A percentile compares a stretch with the other conserved stretches of the same genome.
Conservation (phyloP, 2,797 vertebrate species). For the Picus viridis region DNA sequence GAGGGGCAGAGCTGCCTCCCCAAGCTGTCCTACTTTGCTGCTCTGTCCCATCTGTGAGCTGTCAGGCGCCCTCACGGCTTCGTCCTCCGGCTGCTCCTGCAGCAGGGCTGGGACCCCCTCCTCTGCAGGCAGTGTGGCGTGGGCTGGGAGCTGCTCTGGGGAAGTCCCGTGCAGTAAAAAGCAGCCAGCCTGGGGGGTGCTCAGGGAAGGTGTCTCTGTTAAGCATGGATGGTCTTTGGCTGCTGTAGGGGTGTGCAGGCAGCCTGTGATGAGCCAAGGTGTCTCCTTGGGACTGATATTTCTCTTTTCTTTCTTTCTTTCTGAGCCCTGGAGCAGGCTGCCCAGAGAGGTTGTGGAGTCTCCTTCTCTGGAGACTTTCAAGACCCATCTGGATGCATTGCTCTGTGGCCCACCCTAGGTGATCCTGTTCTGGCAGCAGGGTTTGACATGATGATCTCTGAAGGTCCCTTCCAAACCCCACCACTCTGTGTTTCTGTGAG, state of each 20-base stretch:
- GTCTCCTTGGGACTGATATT: background rate
- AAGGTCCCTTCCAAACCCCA: too few relatives aligned
- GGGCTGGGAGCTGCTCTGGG: background rate
- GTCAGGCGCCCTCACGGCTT: background rate
- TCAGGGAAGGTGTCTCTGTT: background rate
- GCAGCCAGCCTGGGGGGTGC: background rate
- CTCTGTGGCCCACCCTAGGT: too few relatives aligned
- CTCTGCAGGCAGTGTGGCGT: background rate
- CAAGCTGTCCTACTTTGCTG: constrained; percentile 66
- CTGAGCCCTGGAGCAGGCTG: background rate
- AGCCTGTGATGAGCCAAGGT: background rate
- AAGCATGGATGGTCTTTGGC: background rate
- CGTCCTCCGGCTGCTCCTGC: background rate
- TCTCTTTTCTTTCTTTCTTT: background rate
- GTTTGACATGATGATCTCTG: too few relatives aligned
- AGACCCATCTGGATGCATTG: too few relatives aligned
- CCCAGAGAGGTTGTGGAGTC: too few relatives aligned
- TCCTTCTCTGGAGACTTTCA: too few relatives aligned
- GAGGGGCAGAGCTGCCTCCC: constrained; percentile 26
- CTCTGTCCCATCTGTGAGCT: constrained; percentile 61
- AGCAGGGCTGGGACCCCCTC: background rate
- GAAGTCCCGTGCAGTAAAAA: background rate
- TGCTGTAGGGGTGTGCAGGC: background rate
- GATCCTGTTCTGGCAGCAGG: too few relatives aligned
- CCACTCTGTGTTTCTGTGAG: too few relatives aligned